phyloP scores from a whole-genome alignment of 2,797 vertebrate species.

The Argentina silus region DNA sequence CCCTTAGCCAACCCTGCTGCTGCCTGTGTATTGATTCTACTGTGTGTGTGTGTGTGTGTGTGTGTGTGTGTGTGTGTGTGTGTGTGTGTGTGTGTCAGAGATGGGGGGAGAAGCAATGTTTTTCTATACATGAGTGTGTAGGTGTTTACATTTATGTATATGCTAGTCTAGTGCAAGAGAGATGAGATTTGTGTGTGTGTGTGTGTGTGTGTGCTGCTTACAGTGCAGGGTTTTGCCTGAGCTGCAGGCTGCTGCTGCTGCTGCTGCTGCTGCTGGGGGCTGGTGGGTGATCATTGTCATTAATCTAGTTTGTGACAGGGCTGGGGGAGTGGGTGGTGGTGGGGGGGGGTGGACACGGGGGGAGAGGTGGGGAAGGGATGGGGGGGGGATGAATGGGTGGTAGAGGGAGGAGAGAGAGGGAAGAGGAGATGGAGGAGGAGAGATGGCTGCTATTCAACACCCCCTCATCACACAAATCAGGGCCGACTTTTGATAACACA shows the following conservation, averaged over 20 bases:
- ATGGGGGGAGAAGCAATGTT: not conserved
- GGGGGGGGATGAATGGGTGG: constrained; percentile 5
- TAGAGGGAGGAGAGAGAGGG: constrained; percentile 10
- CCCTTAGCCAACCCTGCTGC: constrained; percentile 32
- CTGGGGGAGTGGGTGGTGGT: constrained; percentile 55
- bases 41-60: not conserved
- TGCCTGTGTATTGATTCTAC: constrained; percentile 61
- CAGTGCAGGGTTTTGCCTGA: constrained; percentile 67
- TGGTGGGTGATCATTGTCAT: constrained; percentile 81
- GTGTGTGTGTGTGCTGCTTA: constrained; percentile 47
- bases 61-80: not conserved
- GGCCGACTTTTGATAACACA: constrained; percentile 23
- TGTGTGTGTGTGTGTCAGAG: not conserved
- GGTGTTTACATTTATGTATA: not conserved
- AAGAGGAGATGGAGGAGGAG: constrained; percentile 1
- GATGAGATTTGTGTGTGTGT: constrained; percentile 49
- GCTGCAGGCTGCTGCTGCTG: constrained; percentile 74
- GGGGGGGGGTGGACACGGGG: constrained; percentile 7
- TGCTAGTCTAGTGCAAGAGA: not conserved
- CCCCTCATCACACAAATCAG: constrained; percentile 9
- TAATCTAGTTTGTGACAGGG: constrained; percentile 81
- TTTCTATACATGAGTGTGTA: not conserved
- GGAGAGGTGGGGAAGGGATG: constrained; percentile 32
- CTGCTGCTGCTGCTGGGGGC: constrained; percentile 75
- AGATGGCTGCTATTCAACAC: constrained; percentile 16